Percentiles rank a stretch among this genome's conserved stretches.
Evolutionary conservation across 2,113 vertebrate species (phyloP).

Genomic region (Hippocampus barbouri): DNA sequence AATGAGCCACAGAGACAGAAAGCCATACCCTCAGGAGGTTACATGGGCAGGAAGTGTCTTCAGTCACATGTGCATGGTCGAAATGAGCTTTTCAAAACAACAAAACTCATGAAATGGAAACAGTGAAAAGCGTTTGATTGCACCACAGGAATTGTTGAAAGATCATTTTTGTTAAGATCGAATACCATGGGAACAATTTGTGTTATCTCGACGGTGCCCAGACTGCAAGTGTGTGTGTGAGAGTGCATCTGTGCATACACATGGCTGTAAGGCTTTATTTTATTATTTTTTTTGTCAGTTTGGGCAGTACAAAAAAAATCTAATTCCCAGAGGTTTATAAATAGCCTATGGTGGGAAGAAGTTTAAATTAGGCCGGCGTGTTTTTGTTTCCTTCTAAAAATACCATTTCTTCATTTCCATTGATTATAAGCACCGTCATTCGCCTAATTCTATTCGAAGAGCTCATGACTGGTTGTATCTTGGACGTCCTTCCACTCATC

Average conservation of each 20-base stretch:
- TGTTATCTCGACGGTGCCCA: neutral
- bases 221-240: neutral
- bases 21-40: slow-evolving; percentile 26
- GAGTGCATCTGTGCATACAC: neutral
- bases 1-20: slow-evolving; percentile 39
- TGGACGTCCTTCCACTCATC: slow-evolving; percentile 5
- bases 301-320: slow-evolving; percentile 40
- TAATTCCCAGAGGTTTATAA: slow-evolving; percentile 54
- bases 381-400: slow-evolving; percentile 24
- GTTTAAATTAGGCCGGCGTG: slow-evolving; percentile 33
- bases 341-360: slow-evolving; percentile 45
- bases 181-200: slow-evolving; percentile 6
- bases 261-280: slow-evolving; percentile 10
- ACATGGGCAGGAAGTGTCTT: slow-evolving; percentile 40
- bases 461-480: slow-evolving; percentile 1
- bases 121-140: neutral
- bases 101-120: slow-evolving; percentile 7
- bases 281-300: slow-evolving; percentile 38
- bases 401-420: slow-evolving; percentile 30
- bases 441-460: slow-evolving; percentile 7
- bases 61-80: slow-evolving; percentile 6
- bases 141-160: neutral
- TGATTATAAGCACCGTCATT: slow-evolving; percentile 23
- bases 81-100: slow-evolving; percentile 18
- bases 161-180: slow-evolving; percentile 1